phyloP scores from a whole-genome alignment of 2,797 vertebrate genomes.

The Odontamblyopus lacepedii region DNA sequence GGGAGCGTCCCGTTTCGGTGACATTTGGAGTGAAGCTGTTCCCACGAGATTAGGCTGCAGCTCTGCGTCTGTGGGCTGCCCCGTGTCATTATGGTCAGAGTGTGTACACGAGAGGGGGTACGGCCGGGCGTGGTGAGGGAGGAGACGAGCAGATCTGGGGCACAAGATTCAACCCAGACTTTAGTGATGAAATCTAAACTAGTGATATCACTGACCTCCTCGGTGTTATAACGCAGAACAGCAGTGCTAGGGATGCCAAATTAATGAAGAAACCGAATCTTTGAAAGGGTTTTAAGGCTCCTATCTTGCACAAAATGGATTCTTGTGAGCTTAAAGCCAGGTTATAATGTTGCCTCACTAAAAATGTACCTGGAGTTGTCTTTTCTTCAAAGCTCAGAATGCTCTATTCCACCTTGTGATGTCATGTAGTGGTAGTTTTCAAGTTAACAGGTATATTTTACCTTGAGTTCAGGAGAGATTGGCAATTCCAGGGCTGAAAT shows the following conservation, averaged over 20 bases:
- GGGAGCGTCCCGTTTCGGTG: slow-evolving; percentile 29
- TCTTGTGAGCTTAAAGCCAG: no score
- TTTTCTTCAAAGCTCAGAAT: no score
- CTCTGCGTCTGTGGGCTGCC: slow-evolving; percentile 36
- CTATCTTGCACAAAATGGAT: no score
- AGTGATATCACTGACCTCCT: slow-evolving; percentile 43
- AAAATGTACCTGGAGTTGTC: no score
- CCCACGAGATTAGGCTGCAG: slow-evolving; percentile 40
- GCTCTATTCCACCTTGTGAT: no score
- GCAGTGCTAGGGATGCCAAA: not conserved
- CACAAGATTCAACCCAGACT: slow-evolving; percentile 44
- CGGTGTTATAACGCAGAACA: slow-evolving; percentile 23
- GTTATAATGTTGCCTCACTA: no score
- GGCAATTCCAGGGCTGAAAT: no score
- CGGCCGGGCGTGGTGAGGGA: slow-evolving; percentile 62
- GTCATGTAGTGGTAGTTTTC: no score
- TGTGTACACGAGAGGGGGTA: slow-evolving; percentile 40
- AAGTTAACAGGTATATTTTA: no score
- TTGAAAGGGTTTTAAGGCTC: no score
- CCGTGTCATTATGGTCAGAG: slow-evolving; percentile 60
- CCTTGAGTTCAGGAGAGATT: no score
- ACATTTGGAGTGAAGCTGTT: slow-evolving; percentile 29
- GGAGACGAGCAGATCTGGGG: slow-evolving; percentile 33
- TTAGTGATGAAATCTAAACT: slow-evolving; percentile 11
- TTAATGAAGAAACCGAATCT: no score